phyloP scores from a whole-genome alignment of 2,888 invertebrate species.

The Choristoneura rosaceana region DNA sequence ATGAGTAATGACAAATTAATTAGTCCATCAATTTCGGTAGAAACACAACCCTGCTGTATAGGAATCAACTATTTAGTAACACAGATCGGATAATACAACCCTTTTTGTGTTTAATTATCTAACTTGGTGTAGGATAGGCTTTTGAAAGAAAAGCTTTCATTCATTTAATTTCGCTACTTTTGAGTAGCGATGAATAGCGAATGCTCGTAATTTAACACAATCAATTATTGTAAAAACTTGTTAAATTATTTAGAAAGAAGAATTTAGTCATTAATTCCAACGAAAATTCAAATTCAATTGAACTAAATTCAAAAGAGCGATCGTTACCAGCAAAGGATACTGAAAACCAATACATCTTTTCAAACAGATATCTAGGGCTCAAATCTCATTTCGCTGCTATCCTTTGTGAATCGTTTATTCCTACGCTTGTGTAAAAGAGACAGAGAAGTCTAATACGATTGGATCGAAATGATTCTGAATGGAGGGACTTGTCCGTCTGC shows the following conservation, averaged over 20 bases:
- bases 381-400: constrained; percentile 36
- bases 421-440: constrained; percentile 32
- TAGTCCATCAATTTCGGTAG: background rate
- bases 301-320: constrained; percentile 25
- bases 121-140: background rate
- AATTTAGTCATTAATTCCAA: background rate
- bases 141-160: too few species aligned
- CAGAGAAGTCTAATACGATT: constrained; percentile 36
- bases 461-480: constrained; percentile 27
- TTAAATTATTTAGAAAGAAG: background rate
- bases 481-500: constrained; percentile 34
- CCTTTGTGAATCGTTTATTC: constrained; percentile 18
- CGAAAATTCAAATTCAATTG: constrained; percentile 17
- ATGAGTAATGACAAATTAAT: background rate
- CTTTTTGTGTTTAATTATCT: background rate
- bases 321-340: constrained; percentile 36
- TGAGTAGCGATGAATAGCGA: too few species aligned
- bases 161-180: too few species aligned
- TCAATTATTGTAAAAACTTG: background rate
- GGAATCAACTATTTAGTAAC: too few species aligned
- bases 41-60: background rate
- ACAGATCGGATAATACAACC: too few species aligned
- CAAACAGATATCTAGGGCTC: constrained; percentile 23
- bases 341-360: constrained; percentile 38
- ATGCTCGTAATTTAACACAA: too few species aligned